Percentiles rank a stretch among this genome's conserved stretches.
Conservation (phyloP, 2,888 invertebrate species). For the Geophilus truncorum region DNA sequence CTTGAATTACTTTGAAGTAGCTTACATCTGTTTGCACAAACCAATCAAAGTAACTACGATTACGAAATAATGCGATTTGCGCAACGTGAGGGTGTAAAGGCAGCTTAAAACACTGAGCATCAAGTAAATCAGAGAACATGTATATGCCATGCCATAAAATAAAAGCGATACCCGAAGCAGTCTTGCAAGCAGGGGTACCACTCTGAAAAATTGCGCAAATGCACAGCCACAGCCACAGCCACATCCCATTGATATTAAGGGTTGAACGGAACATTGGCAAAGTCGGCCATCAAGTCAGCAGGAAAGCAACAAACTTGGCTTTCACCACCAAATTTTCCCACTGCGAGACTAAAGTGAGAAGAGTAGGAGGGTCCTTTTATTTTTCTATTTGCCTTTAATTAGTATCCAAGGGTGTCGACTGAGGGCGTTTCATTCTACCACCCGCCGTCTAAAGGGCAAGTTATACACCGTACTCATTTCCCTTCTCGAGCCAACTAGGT, state of each 20-base stretch:
- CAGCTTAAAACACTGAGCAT: no score
- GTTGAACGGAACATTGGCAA: not conserved
- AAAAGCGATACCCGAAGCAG: no score
- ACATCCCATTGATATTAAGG: no score
- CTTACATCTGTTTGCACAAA: no score
- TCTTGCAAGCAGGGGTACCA: no score
- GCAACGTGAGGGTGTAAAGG: no score
- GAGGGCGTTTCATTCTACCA: slow-evolving; percentile 5
- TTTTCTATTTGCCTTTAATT: slow-evolving; percentile 10
- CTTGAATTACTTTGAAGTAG: no score
- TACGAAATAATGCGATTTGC: no score
- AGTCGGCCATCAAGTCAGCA: not conserved
- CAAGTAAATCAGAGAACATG: no score
- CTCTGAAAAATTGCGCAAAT: no score
- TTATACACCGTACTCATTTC: slow-evolving; percentile 10
- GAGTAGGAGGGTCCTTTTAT: slow-evolving; percentile 4
- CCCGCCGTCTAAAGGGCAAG: not conserved
- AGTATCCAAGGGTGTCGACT: slow-evolving; percentile 10
- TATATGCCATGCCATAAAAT: no score
- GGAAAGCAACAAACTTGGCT: slow-evolving; percentile 1
- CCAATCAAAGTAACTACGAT: no score
- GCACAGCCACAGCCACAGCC: not conserved
- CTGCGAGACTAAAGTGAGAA: slow-evolving; percentile 4
- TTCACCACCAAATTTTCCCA: slow-evolving; percentile 10
- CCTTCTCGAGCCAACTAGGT: not conserved